Conservation (phyloP, 2,797 vertebrate genomes). For the Pelochelys cantorii region DNA sequence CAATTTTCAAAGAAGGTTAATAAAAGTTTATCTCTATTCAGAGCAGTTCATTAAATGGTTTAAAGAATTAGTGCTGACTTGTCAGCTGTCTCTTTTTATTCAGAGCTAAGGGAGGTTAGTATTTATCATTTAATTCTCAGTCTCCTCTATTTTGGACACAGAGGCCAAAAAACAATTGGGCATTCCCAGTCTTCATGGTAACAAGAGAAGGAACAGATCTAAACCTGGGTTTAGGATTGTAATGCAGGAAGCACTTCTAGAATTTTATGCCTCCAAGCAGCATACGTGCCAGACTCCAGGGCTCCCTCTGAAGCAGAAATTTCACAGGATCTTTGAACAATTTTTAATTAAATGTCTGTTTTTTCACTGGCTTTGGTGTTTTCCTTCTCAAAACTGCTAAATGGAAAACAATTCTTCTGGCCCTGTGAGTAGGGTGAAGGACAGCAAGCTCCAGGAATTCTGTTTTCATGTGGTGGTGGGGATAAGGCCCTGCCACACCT, state of each 20-base stretch:
- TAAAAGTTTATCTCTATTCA: neutral
- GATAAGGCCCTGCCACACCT: neutral
- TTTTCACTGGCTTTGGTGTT: neutral
- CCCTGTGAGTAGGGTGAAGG: neutral
- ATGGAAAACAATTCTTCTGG: neutral
- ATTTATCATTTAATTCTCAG: neutral
- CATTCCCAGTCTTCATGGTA: neutral
- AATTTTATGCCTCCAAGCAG: neutral
- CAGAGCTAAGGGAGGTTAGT: neutral
- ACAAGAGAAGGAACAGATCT: neutral
- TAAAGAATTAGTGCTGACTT: neutral
- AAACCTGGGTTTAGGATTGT: neutral
- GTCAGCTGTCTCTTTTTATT: neutral
- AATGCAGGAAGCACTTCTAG: neutral
- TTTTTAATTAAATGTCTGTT: neutral
- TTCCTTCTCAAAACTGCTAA: neutral
- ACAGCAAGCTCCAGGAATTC: neutral
- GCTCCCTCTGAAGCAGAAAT: neutral
- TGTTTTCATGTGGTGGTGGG: neutral
- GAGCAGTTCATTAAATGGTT: neutral
- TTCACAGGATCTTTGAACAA: neutral
- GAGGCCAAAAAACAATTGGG: neutral
- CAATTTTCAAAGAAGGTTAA: neutral
- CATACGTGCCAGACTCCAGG: neutral
- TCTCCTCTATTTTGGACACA: neutral